phyloP scores from a whole-genome alignment of 2,113 vertebrate species.

The Rallus limicola region DNA sequence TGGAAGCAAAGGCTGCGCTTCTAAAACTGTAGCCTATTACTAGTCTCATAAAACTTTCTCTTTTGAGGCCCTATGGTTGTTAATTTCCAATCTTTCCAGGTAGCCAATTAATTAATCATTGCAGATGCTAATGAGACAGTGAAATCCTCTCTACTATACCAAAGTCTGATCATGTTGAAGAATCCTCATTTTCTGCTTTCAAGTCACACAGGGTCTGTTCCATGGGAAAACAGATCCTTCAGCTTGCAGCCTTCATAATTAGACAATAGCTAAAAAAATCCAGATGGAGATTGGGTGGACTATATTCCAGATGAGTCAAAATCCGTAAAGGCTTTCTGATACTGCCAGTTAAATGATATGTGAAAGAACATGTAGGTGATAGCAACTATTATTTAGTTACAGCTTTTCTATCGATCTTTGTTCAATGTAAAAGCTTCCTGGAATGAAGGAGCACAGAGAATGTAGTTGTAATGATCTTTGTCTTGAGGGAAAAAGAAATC shows the following conservation, averaged over 20 bases:
- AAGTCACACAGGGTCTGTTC: not conserved
- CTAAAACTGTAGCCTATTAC: not conserved
- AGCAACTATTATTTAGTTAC: not conserved
- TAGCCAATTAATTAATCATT: not conserved
- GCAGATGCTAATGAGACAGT: accelerated
- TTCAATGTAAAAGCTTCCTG: not conserved
- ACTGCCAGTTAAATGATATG: not conserved
- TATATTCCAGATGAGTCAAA: not conserved
- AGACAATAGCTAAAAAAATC: not conserved
- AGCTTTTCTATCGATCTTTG: not conserved
- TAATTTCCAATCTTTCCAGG: not conserved
- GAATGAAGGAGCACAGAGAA: not conserved
- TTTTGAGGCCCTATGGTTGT: not conserved
- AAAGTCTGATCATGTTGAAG: not conserved
- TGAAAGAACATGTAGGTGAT: not conserved
- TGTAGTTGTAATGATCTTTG: not conserved
- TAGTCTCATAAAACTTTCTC: not conserved
- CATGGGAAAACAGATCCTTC: not conserved
- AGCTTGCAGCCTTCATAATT: not conserved
- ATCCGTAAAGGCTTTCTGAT: not conserved
- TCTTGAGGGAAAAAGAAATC: not conserved
- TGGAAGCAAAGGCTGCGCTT: not conserved
- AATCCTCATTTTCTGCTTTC: not conserved
- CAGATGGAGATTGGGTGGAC: not conserved
- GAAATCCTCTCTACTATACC: not conserved